phyloP scores from a whole-genome alignment of 2,113 vertebrate species.

The Zonotrichia leucophrys region DNA sequence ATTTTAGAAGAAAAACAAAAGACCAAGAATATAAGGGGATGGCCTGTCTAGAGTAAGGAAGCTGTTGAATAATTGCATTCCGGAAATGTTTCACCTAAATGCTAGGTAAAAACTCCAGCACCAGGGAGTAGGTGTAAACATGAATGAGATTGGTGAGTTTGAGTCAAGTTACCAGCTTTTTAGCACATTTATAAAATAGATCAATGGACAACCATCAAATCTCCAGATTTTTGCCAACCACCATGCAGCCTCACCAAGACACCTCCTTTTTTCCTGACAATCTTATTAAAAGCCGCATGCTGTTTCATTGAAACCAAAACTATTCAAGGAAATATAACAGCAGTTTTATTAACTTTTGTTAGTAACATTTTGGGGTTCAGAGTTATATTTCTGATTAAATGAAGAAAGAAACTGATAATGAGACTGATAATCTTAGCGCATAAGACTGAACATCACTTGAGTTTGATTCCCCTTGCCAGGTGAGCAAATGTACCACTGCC shows the following conservation, averaged over 20 bases:
- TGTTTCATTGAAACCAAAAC: constrained; percentile 27
- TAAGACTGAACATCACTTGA: accelerated
- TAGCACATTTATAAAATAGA: background rate
- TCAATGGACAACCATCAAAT: background rate
- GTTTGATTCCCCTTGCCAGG: background rate
- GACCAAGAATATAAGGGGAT: background rate
- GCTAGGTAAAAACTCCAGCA: background rate
- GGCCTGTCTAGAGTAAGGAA: background rate
- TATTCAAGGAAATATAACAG: constrained; percentile 2
- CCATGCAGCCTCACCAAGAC: background rate
- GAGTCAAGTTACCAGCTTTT: background rate
- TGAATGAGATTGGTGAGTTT: background rate
- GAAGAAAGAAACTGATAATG: background rate
- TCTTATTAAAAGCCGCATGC: background rate
- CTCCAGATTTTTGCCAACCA: background rate
- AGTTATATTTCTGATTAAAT: background rate
- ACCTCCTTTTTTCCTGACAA: background rate
- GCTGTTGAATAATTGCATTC: background rate
- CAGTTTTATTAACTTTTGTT: background rate
- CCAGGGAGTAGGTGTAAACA: background rate
- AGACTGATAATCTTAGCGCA: background rate
- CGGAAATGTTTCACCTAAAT: background rate
- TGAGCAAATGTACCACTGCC: background rate
- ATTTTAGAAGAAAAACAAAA: background rate
- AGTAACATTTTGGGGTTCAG: background rate